Base-by-base conservation (phyloP, 2,888 invertebrate species). In the Hypercompe scribonia region DNA sequence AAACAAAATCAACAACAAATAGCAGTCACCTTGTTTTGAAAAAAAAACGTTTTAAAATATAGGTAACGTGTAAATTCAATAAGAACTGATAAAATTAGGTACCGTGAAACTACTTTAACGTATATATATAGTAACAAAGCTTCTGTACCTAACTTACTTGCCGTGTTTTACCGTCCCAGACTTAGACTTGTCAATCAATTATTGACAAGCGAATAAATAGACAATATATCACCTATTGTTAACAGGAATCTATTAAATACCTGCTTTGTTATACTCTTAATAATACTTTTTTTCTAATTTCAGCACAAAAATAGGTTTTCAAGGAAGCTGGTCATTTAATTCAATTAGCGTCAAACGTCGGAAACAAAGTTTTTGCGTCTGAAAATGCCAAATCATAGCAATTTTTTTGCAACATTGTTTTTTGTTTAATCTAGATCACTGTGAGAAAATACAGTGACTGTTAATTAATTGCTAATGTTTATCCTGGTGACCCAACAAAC, bases 361-460 rank as follows among this genome's bases (percentile, higher is more conserved):
- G 72, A 86, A 81, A 83, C 76, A 81, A 82, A 67, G 68, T 68
- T 72, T 68, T 72, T 72, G 28, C 10, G 13, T n/a, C 61, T 83
- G 77, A 80, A 86, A 87, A 85, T 73, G 63, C 78, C 87, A 87
- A 89, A 80, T 88, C 90, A 89, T 81, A 81, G 24, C 18, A 64
- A 54, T 82, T 84, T 83, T 77, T 76, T 78, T 70, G 18, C 50
- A 50, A 68, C 8, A 58, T 28, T 28, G 24, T 58, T 36, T 65
- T 75, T 77, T 80, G 82, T 84, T 83, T 83, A 70, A 78, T 76
- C 76, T 67, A 72, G 70, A 84, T 84, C 86, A 84, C 84, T 87
- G 89, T 89, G 90, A 84, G 84, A 87, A 89, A 88, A 87, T 87
- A 87, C 84, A 81, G 76, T 86, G 84, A 86, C 77, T 82, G 77